A percentile compares a stretch with the other conserved stretches of the same genome.
phyloP scores from a whole-genome alignment of 2,797 vertebrate genomes.

The Botia kubotai region DNA sequence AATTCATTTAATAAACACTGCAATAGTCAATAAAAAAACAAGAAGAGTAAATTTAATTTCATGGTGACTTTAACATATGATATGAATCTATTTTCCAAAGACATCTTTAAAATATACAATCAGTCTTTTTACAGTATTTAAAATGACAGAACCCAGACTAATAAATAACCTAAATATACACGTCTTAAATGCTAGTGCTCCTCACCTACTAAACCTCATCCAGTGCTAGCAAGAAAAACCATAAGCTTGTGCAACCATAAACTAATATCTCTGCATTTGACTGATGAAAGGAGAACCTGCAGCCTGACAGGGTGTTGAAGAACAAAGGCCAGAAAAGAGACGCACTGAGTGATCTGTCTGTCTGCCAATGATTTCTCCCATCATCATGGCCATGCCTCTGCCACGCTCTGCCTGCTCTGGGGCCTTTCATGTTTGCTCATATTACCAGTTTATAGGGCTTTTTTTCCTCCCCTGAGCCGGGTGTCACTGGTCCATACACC shows the following conservation, averaged over 20 bases:
- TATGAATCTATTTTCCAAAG: constrained; percentile 9
- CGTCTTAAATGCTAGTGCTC: not conserved
- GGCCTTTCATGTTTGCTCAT: constrained; percentile 65
- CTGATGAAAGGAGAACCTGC: not conserved
- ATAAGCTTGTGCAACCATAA: not conserved
- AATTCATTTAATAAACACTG: no score
- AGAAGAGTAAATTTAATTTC: no score
- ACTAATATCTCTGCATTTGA: not conserved
- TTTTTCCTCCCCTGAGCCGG: constrained; percentile 45
- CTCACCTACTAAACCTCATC: not conserved
- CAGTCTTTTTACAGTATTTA: not conserved
- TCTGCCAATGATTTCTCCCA: constrained; percentile 79
- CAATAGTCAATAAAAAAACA: no score
- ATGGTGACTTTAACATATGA: not conserved
- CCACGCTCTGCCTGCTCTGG: constrained; percentile 59
- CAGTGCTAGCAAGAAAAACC: constrained; percentile 12
- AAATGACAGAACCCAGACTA: constrained; percentile 14
- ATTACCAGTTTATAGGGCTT: constrained; percentile 54
- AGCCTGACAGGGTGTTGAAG: constrained; percentile 6
- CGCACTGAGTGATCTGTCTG: constrained; percentile 64
- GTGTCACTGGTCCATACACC: constrained; percentile 50
- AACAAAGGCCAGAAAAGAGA: constrained; percentile 49
- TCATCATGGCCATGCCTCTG: constrained; percentile 46
- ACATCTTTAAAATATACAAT: constrained; percentile 32
- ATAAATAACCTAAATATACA: not conserved